Conservation (phyloP, 2,888 invertebrate species). For the Syrista parreyssii region DNA sequence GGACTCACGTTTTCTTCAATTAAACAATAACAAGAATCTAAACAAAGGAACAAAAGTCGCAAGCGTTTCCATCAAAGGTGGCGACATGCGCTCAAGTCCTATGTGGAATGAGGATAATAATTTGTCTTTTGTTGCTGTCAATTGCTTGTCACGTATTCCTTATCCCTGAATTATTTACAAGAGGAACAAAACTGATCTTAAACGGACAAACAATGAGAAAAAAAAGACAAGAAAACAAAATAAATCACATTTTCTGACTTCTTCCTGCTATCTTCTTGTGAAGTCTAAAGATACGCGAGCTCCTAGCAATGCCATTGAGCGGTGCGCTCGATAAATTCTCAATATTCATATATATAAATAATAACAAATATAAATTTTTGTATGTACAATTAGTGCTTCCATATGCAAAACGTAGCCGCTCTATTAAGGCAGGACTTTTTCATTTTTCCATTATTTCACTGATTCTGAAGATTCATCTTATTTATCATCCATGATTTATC, state of each 20-base stretch:
- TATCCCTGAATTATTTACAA: not conserved
- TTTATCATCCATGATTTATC: not conserved
- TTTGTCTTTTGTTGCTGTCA: not conserved
- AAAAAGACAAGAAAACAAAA: not conserved
- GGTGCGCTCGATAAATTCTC: not conserved
- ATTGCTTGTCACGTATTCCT: not conserved
- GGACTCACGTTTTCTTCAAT: not conserved
- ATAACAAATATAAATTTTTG: slow-evolving; percentile 29
- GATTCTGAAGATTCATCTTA: not conserved
- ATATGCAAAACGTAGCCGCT: slow-evolving; percentile 27
- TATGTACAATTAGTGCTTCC: slow-evolving; percentile 36
- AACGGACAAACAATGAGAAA: not conserved
- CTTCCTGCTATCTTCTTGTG: not conserved
- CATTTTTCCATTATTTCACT: not conserved
- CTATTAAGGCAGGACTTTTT: slow-evolving; percentile 19
- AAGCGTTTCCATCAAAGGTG: not conserved
- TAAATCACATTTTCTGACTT: not conserved
- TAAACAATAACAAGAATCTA: not conserved
- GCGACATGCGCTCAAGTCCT: not conserved
- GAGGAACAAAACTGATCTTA: not conserved
- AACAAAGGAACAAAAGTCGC: not conserved
- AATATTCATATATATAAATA: slow-evolving; percentile 23
- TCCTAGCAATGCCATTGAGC: not conserved
- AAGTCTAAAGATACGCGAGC: not conserved
- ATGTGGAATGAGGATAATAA: not conserved